These are phyloP conservation scores for Erebia aethiops DNA, from an alignment of 2,888 invertebrate genomes.

Conservation along the genomic window DNA sequence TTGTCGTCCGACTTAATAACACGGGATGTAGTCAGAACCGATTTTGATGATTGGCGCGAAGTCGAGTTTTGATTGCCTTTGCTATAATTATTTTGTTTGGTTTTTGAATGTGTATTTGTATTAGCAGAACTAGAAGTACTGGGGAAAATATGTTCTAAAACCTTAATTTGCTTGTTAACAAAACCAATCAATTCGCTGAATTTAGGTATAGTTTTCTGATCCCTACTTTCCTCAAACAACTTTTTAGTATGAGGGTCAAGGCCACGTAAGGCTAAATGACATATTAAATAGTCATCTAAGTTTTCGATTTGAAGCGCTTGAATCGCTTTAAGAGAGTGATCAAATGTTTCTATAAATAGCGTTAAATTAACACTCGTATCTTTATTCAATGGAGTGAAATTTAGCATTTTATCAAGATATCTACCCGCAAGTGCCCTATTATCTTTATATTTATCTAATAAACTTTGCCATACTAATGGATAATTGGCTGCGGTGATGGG, in stretches of 20 bases:
- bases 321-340: slow-evolving; percentile 33
- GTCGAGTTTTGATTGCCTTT: too few relatives aligned
- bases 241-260: slow-evolving; percentile 24
- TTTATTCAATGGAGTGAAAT: slow-evolving; percentile 30
- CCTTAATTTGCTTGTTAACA: slow-evolving; percentile 28
- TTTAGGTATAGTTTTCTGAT: slow-evolving; percentile 26
- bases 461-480: too few relatives aligned
- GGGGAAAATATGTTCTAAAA: background rate
- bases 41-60: background rate
- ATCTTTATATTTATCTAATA: too few relatives aligned
- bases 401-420: slow-evolving; percentile 36
- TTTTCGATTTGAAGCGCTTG: slow-evolving; percentile 30
- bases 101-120: too few relatives aligned
- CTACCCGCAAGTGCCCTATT: slow-evolving; percentile 15
- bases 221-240: slow-evolving; percentile 25
- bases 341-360: slow-evolving; percentile 29
- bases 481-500: too few relatives aligned
- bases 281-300: slow-evolving; percentile 25
- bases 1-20: background rate
- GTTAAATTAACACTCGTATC: slow-evolving; percentile 25
- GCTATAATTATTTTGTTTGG: too few relatives aligned
- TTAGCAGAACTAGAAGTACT: too few relatives aligned
- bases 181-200: slow-evolving; percentile 21
- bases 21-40: background rate
- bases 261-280: slow-evolving; percentile 28